Conservation (phyloP, 2,113 vertebrate species). For the Carassius carassius region DNA sequence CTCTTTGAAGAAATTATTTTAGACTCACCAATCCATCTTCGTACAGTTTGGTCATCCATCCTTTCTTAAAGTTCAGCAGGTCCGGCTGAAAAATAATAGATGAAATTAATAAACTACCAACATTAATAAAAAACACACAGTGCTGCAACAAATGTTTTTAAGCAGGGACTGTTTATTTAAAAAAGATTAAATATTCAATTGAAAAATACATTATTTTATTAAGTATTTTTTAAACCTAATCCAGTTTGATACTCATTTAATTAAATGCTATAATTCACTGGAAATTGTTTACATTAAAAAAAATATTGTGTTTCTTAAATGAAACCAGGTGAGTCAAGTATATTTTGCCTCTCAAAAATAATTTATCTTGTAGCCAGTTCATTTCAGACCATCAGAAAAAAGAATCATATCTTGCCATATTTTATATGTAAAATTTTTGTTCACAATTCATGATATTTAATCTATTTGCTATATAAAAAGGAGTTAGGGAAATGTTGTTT, state of each 20-base stretch:
- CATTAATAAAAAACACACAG: neutral
- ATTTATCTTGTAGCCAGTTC: neutral
- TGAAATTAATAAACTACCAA: neutral
- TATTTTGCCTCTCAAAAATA: neutral
- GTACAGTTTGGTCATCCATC: slow-evolving; percentile 98
- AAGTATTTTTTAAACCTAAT: no score
- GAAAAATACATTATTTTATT: no score
- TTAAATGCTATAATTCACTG: neutral
- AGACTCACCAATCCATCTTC: slow-evolving; percentile 90
- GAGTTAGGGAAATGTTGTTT: neutral
- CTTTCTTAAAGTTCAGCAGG: slow-evolving; percentile 98
- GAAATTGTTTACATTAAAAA: neutral
- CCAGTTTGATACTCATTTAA: neutral
- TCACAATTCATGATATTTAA: neutral
- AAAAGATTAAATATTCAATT: no score
- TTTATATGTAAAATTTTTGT: neutral
- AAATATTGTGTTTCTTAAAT: neutral
- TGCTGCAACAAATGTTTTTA: neutral
- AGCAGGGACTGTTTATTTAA: neutral
- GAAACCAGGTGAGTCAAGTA: neutral
- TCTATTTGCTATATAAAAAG: neutral
- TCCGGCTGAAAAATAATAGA: slow-evolving; percentile 80
- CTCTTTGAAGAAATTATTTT: neutral
- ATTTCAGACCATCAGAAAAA: neutral
- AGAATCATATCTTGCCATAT: neutral